Base-by-base conservation (phyloP, 1,140 invertebrate species). In the Orchestia grillus region DNA sequence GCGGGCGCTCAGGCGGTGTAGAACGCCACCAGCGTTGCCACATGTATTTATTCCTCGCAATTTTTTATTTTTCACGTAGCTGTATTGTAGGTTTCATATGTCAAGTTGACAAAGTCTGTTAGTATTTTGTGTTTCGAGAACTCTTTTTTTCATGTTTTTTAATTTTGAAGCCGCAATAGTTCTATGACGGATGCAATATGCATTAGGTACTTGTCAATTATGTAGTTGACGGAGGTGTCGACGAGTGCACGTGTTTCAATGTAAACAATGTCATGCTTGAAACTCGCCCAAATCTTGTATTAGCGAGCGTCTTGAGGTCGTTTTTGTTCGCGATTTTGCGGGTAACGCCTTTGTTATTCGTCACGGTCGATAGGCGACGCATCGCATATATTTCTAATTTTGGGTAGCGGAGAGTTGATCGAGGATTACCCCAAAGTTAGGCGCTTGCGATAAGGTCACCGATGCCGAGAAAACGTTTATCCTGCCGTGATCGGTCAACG, bases 191-290 rank as follows among this genome's bases (percentile, higher is more conserved):
- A 88, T 96, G 96, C 96, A 96, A 96, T 96, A 96, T 96, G 96
- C 96, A 96, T 96, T 96, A 96, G 96, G 96, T 96, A 96, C 96
- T 96, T 96, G 96, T 96, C 96, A 96, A 96, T 96, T 96, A 96
- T 96, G 96, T 96, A 90, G 95, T 96, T 96, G 96, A 96, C 96
- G 96, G 96, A 87, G 96, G 96, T 96, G 96, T 95, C 96, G 92
- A 94, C 96, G 96, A 96, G 96, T 96, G 96, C 96, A 96, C 96
- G 96, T 96, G 96, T 96, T 96, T 96, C 95, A 96, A 45, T 96
- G 96, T 96, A 96, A 96, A 96, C 96, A 96, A 96, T 96, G 96
- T 95, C 96, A 96, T 94, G 92, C 92, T 94, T 94, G 92, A 94
- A 94, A 94, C 92, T 47, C 92, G 92, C 92, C 92, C 43, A 94